These are phyloP conservation scores for Dallia pectoralis DNA, from an alignment of 2,797 vertebrate species.

Conservation along the genomic window DNA sequence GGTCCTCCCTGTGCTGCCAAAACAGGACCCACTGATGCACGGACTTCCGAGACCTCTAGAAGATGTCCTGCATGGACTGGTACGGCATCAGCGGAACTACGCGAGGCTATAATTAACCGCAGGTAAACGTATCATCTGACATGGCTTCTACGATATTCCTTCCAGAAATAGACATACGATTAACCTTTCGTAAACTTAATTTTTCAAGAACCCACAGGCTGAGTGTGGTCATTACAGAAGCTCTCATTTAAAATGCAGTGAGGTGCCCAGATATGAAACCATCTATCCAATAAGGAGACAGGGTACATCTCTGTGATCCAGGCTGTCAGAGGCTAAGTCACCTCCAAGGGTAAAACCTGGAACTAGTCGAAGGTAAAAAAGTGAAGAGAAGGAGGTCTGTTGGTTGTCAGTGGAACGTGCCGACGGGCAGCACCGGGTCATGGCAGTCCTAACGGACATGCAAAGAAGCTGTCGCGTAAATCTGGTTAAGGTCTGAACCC, in stretches of 20 bases:
- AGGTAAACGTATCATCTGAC: background rate
- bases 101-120: no score
- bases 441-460: background rate
- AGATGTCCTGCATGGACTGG: no score
- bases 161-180: background rate
- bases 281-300: background rate
- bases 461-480: background rate
- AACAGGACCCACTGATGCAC: no score
- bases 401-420: background rate
- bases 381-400: background rate
- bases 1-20: no score
- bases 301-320: conserved; percentile 3
- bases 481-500: background rate
- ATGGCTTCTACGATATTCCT: background rate
- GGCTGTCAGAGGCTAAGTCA: background rate
- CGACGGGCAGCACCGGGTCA: background rate
- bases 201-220: background rate
- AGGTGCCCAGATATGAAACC: background rate
- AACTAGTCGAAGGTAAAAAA: background rate
- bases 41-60: no score
- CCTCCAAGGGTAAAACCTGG: background rate
- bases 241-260: background rate
- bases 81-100: no score
- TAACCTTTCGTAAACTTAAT: background rate
- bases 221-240: background rate